A percentile compares a stretch with the other conserved stretches of the same genome.
These are phyloP conservation scores for Pygocentrus nattereri DNA, from an alignment of 2,797 vertebrate genomes.

Conservation along the genomic window DNA sequence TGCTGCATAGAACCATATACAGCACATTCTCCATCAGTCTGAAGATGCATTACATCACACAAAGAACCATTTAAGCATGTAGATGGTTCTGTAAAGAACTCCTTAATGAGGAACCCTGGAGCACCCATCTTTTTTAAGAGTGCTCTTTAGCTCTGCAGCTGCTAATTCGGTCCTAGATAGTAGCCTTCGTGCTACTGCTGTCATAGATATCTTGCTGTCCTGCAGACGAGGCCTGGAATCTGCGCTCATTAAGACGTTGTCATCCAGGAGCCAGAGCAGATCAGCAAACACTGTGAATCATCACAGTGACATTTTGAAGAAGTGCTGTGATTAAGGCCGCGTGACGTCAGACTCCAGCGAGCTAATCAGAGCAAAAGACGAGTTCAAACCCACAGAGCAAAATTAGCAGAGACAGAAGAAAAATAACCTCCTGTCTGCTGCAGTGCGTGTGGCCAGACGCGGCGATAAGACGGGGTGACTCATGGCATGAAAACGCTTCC, in stretches of 20 bases:
- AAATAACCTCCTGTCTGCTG: neutral
- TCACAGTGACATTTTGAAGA: neutral
- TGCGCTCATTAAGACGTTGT: neutral
- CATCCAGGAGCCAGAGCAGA: neutral
- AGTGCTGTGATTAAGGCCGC: neutral
- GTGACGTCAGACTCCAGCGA: neutral
- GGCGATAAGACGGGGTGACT: neutral
- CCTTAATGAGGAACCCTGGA: no score
- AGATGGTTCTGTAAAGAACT: no score
- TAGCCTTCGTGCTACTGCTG: neutral
- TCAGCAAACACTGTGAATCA: neutral
- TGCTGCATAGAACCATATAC: no score
- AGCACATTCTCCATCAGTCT: no score
- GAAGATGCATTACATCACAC: no score
- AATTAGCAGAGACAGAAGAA: neutral
- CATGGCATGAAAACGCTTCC: neutral
- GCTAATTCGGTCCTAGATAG: neutral
- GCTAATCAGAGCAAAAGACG: neutral
- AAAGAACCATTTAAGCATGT: no score
- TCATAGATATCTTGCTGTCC: neutral
- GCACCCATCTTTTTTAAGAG: neutral
- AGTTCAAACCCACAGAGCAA: neutral
- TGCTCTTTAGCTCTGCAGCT: neutral
- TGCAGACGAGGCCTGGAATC: neutral
- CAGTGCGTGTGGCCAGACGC: slow-evolving; percentile 37